A percentile compares a stretch with the other conserved stretches of the same genome.
Conservation (phyloP, 2,888 invertebrate genomes). For the Heliconius hortense region DNA sequence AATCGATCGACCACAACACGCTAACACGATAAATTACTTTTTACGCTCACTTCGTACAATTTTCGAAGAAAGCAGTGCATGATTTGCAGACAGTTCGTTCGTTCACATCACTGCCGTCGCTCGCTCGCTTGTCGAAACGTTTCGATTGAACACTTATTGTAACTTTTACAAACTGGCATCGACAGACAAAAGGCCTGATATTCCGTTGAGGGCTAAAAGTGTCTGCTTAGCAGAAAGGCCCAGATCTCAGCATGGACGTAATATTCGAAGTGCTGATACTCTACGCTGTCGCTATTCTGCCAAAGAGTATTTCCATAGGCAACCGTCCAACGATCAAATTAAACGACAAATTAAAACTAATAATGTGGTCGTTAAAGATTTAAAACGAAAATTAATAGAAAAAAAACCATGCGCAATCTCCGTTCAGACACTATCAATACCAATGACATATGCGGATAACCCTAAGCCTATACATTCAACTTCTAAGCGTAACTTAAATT, state of each 20-base stretch:
- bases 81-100: conserved; percentile 65
- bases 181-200: conserved; percentile 50
- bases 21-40: conserved; percentile 77
- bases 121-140: conserved; percentile 55
- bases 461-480: conserved; percentile 62
- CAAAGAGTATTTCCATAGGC: conserved; percentile 56
- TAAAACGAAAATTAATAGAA: conserved; percentile 62
- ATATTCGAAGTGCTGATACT: conserved; percentile 64
- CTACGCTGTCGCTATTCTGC: conserved; percentile 54
- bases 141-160: conserved; percentile 32
- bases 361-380: conserved; percentile 61
- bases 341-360: conserved; percentile 49
- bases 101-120: conserved; percentile 55
- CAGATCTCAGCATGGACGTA: conserved; percentile 64
- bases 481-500: conserved; percentile 58
- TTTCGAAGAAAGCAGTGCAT: conserved; percentile 60
- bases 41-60: conserved; percentile 64
- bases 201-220: conserved; percentile 68
- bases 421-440: conserved; percentile 70
- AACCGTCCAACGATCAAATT: conserved; percentile 44
- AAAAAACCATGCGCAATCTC: conserved; percentile 70
- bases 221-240: conserved; percentile 68
- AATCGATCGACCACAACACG: conserved; percentile 75
- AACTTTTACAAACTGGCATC: conserved; percentile 54
- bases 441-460: conserved; percentile 71